A percentile compares a stretch with the other conserved stretches of the same genome.
Evolutionary conservation across 2,797 vertebrate genomes (phyloP).

Genomic region (Oreochromis mossambicus): DNA sequence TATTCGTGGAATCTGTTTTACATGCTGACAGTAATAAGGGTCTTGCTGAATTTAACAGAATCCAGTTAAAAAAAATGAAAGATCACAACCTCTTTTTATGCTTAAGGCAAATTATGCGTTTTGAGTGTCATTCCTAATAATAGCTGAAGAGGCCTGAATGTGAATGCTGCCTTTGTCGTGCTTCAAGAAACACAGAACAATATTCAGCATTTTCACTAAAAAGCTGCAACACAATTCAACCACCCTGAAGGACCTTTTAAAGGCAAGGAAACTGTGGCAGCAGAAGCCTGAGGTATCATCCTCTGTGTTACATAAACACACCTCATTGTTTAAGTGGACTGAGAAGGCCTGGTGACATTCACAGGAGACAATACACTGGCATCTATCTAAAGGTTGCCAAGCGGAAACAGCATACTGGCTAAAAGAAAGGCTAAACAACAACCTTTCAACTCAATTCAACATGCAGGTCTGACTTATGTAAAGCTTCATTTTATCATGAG

Average conservation of each 20-base stretch:
- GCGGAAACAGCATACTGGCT: neutral
- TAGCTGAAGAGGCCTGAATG: neutral
- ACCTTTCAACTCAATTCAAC: neutral
- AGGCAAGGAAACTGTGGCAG: neutral
- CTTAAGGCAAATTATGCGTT: neutral
- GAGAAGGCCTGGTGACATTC: slow-evolving; percentile 3
- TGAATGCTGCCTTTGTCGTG: neutral
- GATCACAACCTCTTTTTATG: neutral
- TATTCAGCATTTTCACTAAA: neutral
- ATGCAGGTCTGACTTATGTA: neutral
- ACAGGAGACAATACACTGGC: slow-evolving; percentile 2
- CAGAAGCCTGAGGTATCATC: neutral
- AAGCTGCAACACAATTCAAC: neutral
- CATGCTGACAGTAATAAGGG: neutral
- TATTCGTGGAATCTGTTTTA: neutral
- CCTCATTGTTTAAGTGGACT: neutral
- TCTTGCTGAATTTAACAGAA: neutral
- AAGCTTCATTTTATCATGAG: neutral
- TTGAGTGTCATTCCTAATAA: neutral
- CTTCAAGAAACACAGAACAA: neutral
- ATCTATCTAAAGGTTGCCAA: slow-evolving; percentile 5
- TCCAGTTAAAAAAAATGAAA: neutral
- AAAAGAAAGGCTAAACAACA: neutral
- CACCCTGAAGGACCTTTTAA: neutral
- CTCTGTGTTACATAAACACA: slow-evolving; percentile 13